Conservation (phyloP, 2,113 vertebrate species). For the Spea bombifrons region DNA sequence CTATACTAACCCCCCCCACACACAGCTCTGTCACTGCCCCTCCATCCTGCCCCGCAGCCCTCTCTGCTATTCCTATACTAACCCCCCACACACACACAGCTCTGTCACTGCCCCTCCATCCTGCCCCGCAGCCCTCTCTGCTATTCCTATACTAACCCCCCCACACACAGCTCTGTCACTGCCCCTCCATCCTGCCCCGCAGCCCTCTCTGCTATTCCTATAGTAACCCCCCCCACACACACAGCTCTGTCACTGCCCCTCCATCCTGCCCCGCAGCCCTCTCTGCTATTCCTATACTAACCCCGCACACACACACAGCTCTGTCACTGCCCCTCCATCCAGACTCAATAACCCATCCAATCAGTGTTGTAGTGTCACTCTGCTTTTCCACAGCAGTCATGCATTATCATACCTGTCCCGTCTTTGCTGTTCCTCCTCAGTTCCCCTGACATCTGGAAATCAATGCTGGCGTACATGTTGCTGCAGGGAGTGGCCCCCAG, state of each 20-base stretch:
- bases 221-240: neutral
- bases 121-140: neutral
- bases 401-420: slow-evolving; percentile 58
- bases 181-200: neutral
- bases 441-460: slow-evolving; percentile 75
- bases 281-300: slow-evolving; percentile 4
- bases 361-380: neutral
- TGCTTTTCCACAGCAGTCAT: neutral
- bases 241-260: neutral
- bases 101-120: too few relatives aligned
- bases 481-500: slow-evolving; percentile 40
- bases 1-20: too few relatives aligned
- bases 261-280: neutral
- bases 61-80: too few relatives aligned
- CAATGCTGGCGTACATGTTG: slow-evolving; percentile 75
- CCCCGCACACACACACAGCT: neutral
- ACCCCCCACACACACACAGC: too few relatives aligned
- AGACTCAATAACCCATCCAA: too few relatives aligned
- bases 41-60: neutral
- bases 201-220: neutral
- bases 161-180: neutral
- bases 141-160: slow-evolving; percentile 8
- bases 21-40: neutral
- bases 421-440: slow-evolving; percentile 62
- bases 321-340: too few relatives aligned